Evolutionary conservation across 2,797 vertebrate species (phyloP), one percentile per base, ranked within the genome.

Genomic region (Knipowitschia caucasica): DNA sequence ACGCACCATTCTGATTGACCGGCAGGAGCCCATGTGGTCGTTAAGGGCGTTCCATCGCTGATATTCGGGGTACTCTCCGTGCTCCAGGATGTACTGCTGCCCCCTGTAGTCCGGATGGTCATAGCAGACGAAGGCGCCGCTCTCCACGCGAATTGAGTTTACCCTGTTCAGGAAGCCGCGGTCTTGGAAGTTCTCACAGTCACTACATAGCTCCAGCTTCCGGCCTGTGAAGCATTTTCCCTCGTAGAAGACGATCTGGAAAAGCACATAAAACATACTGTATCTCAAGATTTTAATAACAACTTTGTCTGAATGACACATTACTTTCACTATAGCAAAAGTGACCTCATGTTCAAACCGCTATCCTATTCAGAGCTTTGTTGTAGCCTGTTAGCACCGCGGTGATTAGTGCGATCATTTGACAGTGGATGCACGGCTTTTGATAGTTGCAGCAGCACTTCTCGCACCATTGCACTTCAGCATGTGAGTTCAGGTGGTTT

Each of bases 171-270:
- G 89, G 75, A 96, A 95, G 17, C 94, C 93, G 8, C 90, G 83
- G 71, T 94, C 94, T 86, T 95, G 94, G 86, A 98, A 95, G 90
- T 91, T 96, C 83, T 93, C 89, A 6, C 93, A 95, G 81, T 91
- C 91, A 43, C 94, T 89, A 0, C 80, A 89, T 36, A 95, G 84
- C 55, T 95, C 93, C 90, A 97, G 87, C 77, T 93, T 92, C 68
- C 88, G 80, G 62, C 94, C 95, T 0, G 92, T 94, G 91, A 98
- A 97, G 81, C 90, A 92, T 86, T 91, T 92, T 51, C 95, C 95
- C 85, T 98, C 95, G 0, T 92, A 94, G 78, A 96, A 88, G 34
- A 91, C 88, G 59, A 97, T 95, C 95, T 98, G 75, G 24, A 35
- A 3, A 42, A 23, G 5, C 23, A 42, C n/a, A n/a, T n/a, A n/a